Conservation (phyloP, 2,888 invertebrate genomes). For the Drosophila cyrtoloma region DNA sequence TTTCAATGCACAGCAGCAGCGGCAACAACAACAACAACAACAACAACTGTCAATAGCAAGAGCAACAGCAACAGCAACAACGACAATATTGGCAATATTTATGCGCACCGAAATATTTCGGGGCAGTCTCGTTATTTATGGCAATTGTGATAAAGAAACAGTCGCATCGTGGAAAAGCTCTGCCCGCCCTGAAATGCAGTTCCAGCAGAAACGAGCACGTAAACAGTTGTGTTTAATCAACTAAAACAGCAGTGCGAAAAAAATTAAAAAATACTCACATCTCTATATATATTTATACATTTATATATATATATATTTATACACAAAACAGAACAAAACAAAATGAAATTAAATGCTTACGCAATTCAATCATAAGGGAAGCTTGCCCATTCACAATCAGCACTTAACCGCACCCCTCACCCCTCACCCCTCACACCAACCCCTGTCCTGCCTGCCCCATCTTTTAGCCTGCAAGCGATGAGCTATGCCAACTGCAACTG, state of each 20-base stretch:
- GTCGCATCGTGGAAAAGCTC: slow-evolving; percentile 34
- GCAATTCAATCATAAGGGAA: slow-evolving; percentile 51
- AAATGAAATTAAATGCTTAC: slow-evolving; percentile 16
- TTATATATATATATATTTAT: background rate
- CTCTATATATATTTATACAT: background rate
- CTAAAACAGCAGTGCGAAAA: slow-evolving; percentile 59
- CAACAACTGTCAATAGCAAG: slow-evolving; percentile 14
- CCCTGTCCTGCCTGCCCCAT: background rate
- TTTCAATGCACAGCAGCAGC: slow-evolving; percentile 47
- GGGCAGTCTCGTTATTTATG: slow-evolving; percentile 61
- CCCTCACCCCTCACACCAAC: too few relatives aligned
- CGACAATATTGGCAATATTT: slow-evolving; percentile 63
- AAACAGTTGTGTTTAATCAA: slow-evolving; percentile 76
- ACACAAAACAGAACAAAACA: slow-evolving; percentile 8
- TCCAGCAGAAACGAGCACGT: slow-evolving; percentile 46
- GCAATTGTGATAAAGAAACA: slow-evolving; percentile 61
- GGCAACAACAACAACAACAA: slow-evolving; percentile 12
- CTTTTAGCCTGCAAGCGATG: background rate
- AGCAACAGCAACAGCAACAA: slow-evolving; percentile 22
- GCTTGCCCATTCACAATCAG: slow-evolving; percentile 25
- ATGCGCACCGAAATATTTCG: slow-evolving; percentile 52
- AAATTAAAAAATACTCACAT: background rate
- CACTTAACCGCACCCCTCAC: background rate
- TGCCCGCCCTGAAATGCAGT: slow-evolving; percentile 52
- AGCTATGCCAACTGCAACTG: background rate